Percentiles rank a stretch among this genome's conserved stretches.
Conservation (phyloP, 1,140 invertebrate genomes). For the Drosophila sulfurigaster region DNA sequence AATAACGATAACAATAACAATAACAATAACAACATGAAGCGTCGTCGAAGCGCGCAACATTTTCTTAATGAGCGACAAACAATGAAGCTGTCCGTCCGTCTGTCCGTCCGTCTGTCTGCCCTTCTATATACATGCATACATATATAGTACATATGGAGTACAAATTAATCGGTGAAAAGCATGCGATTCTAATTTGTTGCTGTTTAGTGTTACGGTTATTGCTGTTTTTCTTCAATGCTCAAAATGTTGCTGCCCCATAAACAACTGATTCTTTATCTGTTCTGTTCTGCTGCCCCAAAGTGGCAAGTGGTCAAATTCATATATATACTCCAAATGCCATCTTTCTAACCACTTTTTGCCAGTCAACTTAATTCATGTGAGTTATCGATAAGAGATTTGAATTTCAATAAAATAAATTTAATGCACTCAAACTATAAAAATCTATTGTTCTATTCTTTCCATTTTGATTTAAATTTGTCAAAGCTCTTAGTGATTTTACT, state of each 20-base stretch:
- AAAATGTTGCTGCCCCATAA: constrained; percentile 14
- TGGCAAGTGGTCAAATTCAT: background rate
- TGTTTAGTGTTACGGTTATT: constrained; percentile 60
- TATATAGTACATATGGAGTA: constrained; percentile 11
- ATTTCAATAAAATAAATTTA: no score
- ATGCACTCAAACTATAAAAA: no score
- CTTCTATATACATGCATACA: constrained; percentile 17
- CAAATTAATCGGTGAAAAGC: constrained; percentile 70
- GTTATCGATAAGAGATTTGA: no score
- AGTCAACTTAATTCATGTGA: no score
- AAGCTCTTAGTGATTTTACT: no score
- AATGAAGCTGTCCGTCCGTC: constrained; percentile 46
- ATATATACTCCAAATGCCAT: no score
- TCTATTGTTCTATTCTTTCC: no score
- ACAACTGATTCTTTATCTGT: no score
- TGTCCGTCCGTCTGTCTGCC: constrained; percentile 8
- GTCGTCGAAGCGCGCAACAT: constrained; percentile 73
- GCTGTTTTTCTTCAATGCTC: constrained; percentile 40
- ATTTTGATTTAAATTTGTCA: no score
- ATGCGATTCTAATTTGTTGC: constrained; percentile 78
- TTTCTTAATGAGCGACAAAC: constrained; percentile 78
- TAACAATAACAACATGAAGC: constrained; percentile 21
- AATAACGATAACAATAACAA: constrained; percentile 14
- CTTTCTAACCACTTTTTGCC: no score
- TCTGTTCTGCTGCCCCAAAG: background rate